Evolutionary conservation across 2,113 vertebrate species (phyloP), one percentile per base, ranked within the genome.

Genomic region (Uria aalge): DNA sequence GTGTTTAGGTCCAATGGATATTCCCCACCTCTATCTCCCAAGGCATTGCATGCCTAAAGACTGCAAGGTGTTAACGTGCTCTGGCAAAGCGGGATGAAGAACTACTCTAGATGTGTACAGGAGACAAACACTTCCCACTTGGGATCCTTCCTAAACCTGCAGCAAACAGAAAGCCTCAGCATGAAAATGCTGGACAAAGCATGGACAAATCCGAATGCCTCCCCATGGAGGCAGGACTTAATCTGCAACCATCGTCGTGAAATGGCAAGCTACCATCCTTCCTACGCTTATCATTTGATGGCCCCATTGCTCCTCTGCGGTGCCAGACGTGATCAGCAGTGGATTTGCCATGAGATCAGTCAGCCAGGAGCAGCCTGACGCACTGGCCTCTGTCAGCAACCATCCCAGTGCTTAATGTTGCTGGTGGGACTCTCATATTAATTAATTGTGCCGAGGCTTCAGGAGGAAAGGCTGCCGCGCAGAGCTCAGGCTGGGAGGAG

Each of bases 251-350:
- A 5, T 34, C 1, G 2, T 8, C 40, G 12, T 43, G 41, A 29
- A 84, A n/a, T 0, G 2, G 29, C 17, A 29, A 43, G 29, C 8
- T 36, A 12, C 34, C 24, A 6, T 52, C 27, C 73, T 59, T 41
- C 4, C 11, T 23, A 5, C 8, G 2, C n/a, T 50, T 15, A 17
- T 20, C 6, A 7, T 4, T 8, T 36, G 27, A 19, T 19, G 4
- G 2, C 21, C 30, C 22, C 0, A 0, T 23, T 27, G n/a, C 72
- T 82, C 30, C 72, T 86, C 41, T 57, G 30, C 21, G 8, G 3
- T 8, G 2, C 16, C 4, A 12, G 43, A 9, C 1, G 12, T 45
- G n/a, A 63, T 30, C 60, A 40, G 73, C 59, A 32, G 56, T 8
- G 32, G 29, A 15, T 84, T 66, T 67, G 38, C 60, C 32, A 2